Evolutionary conservation across 2,113 vertebrate genomes (phyloP).

Genomic region (Condylura cristata): DNA sequence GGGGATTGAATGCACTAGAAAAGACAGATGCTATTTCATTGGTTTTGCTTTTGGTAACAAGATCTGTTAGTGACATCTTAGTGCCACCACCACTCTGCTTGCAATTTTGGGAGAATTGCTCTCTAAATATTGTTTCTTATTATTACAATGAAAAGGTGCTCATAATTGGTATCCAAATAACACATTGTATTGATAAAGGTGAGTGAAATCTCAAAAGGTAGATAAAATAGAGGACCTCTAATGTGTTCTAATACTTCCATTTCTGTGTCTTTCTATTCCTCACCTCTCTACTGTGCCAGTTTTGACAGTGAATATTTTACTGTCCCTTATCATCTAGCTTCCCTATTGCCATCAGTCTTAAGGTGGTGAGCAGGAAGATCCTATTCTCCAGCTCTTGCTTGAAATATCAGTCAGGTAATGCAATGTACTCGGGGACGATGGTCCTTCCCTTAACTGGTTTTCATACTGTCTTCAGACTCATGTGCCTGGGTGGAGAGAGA

Average conservation of each 20-base stretch:
- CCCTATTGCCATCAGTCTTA: conserved; percentile 16
- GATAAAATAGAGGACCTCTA: background rate
- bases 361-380: background rate
- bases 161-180: conserved; percentile 36
- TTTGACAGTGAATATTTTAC: background rate
- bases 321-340: background rate
- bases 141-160: conserved; percentile 1
- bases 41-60: conserved; percentile 76
- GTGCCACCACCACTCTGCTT: conserved; percentile 55
- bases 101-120: conserved; percentile 31
- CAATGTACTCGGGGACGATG: background rate
- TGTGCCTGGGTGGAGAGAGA: background rate
- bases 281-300: background rate
- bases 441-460: background rate
- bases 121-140: conserved; percentile 25
- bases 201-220: conserved; percentile 10
- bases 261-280: background rate
- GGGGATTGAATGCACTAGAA: conserved; percentile 76
- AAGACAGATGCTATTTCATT: conserved; percentile 74
- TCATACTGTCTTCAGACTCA: background rate
- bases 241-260: background rate
- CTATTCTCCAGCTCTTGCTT: background rate
- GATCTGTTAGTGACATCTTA: conserved; percentile 61
- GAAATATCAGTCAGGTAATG: background rate
- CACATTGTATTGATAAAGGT: conserved; percentile 23